Evolutionary conservation across 2,888 invertebrate species (phyloP), one percentile per base, ranked within the genome.

Genomic region (Tholera decimalis): DNA sequence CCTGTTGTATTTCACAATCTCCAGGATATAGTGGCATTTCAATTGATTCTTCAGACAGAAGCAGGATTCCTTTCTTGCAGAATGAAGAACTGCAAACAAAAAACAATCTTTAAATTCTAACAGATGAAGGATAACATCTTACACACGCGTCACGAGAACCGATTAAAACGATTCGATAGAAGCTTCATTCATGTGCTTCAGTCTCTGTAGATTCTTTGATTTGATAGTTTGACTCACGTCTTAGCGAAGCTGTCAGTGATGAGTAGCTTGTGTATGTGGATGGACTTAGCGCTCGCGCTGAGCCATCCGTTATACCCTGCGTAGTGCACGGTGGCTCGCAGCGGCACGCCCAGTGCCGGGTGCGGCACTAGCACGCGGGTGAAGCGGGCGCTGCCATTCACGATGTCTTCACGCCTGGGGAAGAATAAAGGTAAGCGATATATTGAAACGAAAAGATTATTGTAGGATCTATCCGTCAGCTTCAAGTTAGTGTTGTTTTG

Each of bases 271-370:
- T 98, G 98, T 68, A 99, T 96, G 81, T 96, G 97, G 96, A 98
- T 97, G 62, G 97, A 96, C 39, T 97, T 97, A 61, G 98, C 95
- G 1, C 98, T 98, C 22, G 98, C 98, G 33, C 98, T 98, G 62
- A 98, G 96, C 99, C 99, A 99, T 15, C 98, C 98, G 77, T 97
- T 97, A 93, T 98, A 98, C 0, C 98, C 98, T 8, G 97, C 98
- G 92, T 99, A 99, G 79, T 97, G 96, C 22, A 99, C 96, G 85
- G 98, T 97, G 0, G 97, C 96, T 30, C 97, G 96, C 56, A 96
- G 95, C 18, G 98, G 97, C 78, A 97, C 97, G 18, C 97, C 96
- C 68, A 98, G 93, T 24, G 97, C 97, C 0, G 98, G 98, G 95
- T 98, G 98, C 3, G 98, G 98, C 2, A 99, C 98, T 41, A 98